phyloP scores from a whole-genome alignment of 64 coral and sea anemone species.

The Porites lutea region DNA sequence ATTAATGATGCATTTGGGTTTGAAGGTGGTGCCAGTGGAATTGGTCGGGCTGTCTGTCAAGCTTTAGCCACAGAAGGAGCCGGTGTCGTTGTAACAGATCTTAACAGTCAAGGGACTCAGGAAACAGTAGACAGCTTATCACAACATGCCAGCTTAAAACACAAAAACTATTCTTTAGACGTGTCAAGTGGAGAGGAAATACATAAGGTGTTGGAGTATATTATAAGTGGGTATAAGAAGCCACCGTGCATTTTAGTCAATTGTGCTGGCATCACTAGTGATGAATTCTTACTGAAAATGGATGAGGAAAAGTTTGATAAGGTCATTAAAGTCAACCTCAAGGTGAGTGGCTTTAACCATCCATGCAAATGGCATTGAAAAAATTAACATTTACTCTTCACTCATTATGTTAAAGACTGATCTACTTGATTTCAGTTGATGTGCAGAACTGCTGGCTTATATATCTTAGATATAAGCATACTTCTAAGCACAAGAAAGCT shows the following conservation, averaged over 20 bases:
- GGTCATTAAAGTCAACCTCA: constrained; percentile 92
- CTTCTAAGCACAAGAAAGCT: too few relatives aligned
- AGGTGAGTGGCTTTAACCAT: constrained; percentile 35
- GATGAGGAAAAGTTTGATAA: constrained; percentile 94
- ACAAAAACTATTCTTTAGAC: constrained; percentile 69
- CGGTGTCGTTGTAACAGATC: too few relatives aligned
- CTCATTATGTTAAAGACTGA: too few relatives aligned
- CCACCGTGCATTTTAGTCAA: constrained; percentile 94
- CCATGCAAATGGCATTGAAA: too few relatives aligned
- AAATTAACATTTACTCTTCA: too few relatives aligned
- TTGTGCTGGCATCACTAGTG: constrained; percentile 87
- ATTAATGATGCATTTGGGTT: too few relatives aligned
- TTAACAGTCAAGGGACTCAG: constrained; percentile 48
- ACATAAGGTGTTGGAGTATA: constrained; percentile 57
- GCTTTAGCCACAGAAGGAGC: too few relatives aligned
- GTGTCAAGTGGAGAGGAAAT: constrained; percentile 73
- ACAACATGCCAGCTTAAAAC: constrained; percentile 23
- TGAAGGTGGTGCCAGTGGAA: too few relatives aligned
- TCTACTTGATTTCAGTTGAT: too few relatives aligned
- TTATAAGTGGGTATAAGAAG: constrained; percentile 68
- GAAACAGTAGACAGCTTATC: constrained; percentile 69
- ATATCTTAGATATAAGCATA: too few relatives aligned
- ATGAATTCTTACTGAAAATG: constrained; percentile 95
- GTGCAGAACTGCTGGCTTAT: too few relatives aligned
- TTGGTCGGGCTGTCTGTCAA: too few relatives aligned